A percentile compares a stretch with the other conserved stretches of the same genome.
Evolutionary conservation across 1,140 invertebrate genomes (phyloP).

Genomic region (Elymnias hypermnestra): DNA sequence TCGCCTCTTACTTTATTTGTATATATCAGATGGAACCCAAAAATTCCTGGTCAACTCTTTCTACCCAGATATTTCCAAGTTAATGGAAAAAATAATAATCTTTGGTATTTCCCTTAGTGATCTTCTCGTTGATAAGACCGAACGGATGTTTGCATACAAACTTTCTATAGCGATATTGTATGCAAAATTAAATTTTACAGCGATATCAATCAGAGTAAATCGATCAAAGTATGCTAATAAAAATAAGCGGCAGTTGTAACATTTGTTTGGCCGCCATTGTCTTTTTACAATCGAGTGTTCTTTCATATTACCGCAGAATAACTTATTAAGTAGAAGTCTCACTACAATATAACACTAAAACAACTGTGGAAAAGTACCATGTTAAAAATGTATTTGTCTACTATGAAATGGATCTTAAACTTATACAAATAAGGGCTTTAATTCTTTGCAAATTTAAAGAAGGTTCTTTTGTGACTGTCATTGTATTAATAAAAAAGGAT

Average conservation of each 20-base stretch:
- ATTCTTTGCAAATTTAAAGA: no score
- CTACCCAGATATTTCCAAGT: not conserved
- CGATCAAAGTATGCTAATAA: constrained; percentile 16
- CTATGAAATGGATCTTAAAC: no score
- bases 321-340: no score
- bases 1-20: no score
- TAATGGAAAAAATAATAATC: not conserved
- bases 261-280: not conserved
- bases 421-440: no score
- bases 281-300: not conserved
- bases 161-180: constrained; percentile 8
- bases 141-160: constrained; percentile 4
- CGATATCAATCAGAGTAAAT: constrained; percentile 9
- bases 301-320: no score
- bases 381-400: no score
- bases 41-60: not conserved
- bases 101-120: not conserved
- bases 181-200: constrained; percentile 13
- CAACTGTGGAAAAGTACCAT: no score
- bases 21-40: no score
- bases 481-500: no score
- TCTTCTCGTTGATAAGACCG: not conserved
- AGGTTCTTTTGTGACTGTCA: no score
- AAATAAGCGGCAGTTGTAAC: constrained; percentile 12
- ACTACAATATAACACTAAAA: no score